These are phyloP conservation scores for Acarapis woodi DNA, from an alignment of 1,140 invertebrate genomes.

Conservation along the genomic window DNA sequence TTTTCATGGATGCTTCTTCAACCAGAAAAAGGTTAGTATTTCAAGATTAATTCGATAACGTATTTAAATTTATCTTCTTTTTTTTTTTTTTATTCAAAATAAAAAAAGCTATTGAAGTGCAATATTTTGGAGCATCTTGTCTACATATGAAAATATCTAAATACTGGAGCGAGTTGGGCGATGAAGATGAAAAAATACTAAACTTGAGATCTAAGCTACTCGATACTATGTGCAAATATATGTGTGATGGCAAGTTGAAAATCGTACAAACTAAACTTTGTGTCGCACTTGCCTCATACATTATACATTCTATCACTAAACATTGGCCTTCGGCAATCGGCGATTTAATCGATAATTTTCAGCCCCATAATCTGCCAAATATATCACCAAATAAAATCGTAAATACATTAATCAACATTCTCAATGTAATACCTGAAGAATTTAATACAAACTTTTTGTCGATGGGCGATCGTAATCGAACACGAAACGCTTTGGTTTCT, in stretches of 20 bases:
- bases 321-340: slow-evolving; percentile 31
- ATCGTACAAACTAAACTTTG: slow-evolving; percentile 53
- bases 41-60: slow-evolving; percentile 4
- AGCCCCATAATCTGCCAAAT: slow-evolving; percentile 20
- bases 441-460: slow-evolving; percentile 23
- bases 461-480: slow-evolving; percentile 18
- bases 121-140: slow-evolving; percentile 70
- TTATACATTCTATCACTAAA: slow-evolving; percentile 29
- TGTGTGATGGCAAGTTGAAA: slow-evolving; percentile 31
- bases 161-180: slow-evolving; percentile 51
- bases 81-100: too few relatives aligned
- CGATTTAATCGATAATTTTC: slow-evolving; percentile 30
- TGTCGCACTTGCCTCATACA: slow-evolving; percentile 35
- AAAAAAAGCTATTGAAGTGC: slow-evolving; percentile 46
- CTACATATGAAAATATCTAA: slow-evolving; percentile 56
- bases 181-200: slow-evolving; percentile 27
- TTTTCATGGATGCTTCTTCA: slow-evolving; percentile 59
- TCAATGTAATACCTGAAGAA: slow-evolving; percentile 50
- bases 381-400: slow-evolving; percentile 20
- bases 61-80: too few relatives aligned
- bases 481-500: slow-evolving; percentile 21
- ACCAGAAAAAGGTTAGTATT: too few relatives aligned
- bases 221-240: slow-evolving; percentile 36
- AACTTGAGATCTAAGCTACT: slow-evolving; percentile 37
- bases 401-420: slow-evolving; percentile 33